phyloP scores from a whole-genome alignment of 1,140 invertebrate species.

The Caenorhabditis inopinata region DNA sequence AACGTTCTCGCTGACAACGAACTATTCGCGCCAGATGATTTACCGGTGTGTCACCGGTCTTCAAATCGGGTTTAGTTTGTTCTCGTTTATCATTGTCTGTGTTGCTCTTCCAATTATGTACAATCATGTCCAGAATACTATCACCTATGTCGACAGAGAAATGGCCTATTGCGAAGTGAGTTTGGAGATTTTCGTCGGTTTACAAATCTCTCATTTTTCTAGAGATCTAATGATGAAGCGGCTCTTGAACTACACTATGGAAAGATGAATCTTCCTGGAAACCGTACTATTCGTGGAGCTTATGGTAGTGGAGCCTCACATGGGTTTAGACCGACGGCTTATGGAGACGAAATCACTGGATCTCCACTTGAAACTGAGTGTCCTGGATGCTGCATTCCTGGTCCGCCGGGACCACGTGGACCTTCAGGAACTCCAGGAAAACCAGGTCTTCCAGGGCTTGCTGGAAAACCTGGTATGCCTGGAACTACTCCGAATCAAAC shows the following conservation, averaged over 20 bases:
- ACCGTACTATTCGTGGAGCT: constrained; percentile 50
- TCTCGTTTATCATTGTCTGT: constrained; percentile 61
- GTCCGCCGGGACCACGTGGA: constrained; percentile 45
- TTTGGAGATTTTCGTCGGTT: not conserved
- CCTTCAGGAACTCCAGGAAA: constrained; percentile 57
- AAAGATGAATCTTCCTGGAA: constrained; percentile 40
- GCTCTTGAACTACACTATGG: constrained; percentile 56
- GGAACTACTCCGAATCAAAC: constrained; percentile 64
- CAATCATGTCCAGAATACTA: constrained; percentile 63
- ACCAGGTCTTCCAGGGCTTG: constrained; percentile 60
- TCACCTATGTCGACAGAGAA: constrained; percentile 63
- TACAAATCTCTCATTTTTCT: not conserved
- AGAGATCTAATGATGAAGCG: constrained; percentile 60
- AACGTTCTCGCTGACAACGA: constrained; percentile 50
- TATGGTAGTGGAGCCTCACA: constrained; percentile 22
- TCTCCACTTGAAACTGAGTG: constrained; percentile 62
- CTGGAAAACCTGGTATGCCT: constrained; percentile 54
- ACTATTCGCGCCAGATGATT: constrained; percentile 46
- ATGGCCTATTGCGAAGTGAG: constrained; percentile 64
- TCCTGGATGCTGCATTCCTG: constrained; percentile 55
- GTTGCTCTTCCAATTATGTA: constrained; percentile 63
- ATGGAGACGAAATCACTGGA: constrained; percentile 53
- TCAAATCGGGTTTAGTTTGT: constrained; percentile 62
- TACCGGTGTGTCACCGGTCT: constrained; percentile 63
- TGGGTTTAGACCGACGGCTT: constrained; percentile 43